Evolutionary conservation across 2,888 invertebrate genomes (phyloP).

Genomic region (Xylota sylvarum): DNA sequence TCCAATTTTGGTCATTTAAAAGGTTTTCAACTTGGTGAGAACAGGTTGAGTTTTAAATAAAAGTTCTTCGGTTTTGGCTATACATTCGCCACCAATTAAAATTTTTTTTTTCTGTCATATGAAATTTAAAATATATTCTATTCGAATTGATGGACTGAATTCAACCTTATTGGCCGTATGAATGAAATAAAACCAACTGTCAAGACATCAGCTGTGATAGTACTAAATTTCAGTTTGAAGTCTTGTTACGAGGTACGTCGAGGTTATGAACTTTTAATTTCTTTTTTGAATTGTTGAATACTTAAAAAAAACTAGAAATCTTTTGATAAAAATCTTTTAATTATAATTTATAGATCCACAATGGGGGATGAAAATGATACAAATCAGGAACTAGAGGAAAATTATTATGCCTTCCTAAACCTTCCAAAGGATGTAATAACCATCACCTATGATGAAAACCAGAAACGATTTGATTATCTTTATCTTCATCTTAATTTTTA

Average conservation of each 20-base stretch:
- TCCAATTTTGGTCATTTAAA: too few relatives aligned
- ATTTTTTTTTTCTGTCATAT: too few relatives aligned
- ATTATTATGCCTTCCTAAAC: slow-evolving; percentile 95
- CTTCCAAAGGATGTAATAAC: slow-evolving; percentile 90
- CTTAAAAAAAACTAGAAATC: slow-evolving; percentile 27
- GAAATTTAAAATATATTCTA: neutral
- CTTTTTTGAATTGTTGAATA: slow-evolving; percentile 54
- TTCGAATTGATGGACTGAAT: neutral
- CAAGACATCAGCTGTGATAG: slow-evolving; percentile 46
- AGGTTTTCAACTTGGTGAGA: too few relatives aligned
- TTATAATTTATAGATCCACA: neutral
- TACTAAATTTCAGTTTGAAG: slow-evolving; percentile 43
- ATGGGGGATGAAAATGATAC: slow-evolving; percentile 60
- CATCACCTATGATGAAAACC: slow-evolving; percentile 57
- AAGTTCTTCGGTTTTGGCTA: too few relatives aligned
- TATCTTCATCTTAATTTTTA: slow-evolving; percentile 83
- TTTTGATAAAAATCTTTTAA: slow-evolving; percentile 7
- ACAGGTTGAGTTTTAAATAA: too few relatives aligned
- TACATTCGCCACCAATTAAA: too few relatives aligned
- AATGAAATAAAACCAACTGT: neutral
- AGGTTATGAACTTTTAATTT: slow-evolving; percentile 64
- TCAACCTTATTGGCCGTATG: neutral
- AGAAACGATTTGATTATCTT: neutral
- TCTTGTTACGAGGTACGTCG: slow-evolving; percentile 63
- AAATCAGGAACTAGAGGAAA: slow-evolving; percentile 88